Base-by-base conservation (phyloP, 2,113 vertebrate species). In the Connochaetes taurinus region DNA sequence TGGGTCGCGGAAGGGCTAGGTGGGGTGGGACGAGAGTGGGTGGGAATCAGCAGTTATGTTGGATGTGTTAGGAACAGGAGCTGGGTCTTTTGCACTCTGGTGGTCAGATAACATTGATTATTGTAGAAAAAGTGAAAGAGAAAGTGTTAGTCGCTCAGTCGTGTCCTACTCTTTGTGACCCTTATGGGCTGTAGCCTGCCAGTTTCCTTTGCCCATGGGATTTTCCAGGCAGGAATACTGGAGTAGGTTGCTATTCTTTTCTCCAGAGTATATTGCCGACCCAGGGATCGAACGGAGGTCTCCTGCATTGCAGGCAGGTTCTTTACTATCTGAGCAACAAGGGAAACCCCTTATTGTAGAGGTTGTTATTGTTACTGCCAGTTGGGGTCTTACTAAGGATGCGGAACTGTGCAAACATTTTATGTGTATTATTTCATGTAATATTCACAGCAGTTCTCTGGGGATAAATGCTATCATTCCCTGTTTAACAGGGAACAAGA, bases 1-100 rank as follows among this genome's bases (percentile, higher is more conserved):
- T 8, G 3, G 58, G 33, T 15, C 2, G 15, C 12, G 45, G 33
- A 4, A 81, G 40, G 58, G 50, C 3, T 10, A 40, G 40, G 33
- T 17, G 16, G 3, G 27, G 53, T 2, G 2, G 12, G 29, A 50
- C 0, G 3, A 43, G 11, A 2, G 40, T 13, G 27, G 71, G 47
- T 13, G 27, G 71, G 47, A 45, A 3, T 15, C n/a, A 55, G 64
- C 36, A 1, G n/a, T 7, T 64, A 45, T 3, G 12, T 58, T 43
- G 29, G 58, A 71, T 2, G 9, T 27, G 14, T 25, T 53, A 29
- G 40, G 87, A 67, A 9, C 6, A 62, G 50, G 55, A 11, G 3
- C 25, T 7, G 33, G 36, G 12, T 55, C 27, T 31, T 57, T 36
- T 25, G 33, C 6, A 57, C 5, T 19, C 55, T 71, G 43, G 33